Base-by-base conservation (phyloP, 2,888 invertebrate species). In the Gandaritis pyraliata region DNA sequence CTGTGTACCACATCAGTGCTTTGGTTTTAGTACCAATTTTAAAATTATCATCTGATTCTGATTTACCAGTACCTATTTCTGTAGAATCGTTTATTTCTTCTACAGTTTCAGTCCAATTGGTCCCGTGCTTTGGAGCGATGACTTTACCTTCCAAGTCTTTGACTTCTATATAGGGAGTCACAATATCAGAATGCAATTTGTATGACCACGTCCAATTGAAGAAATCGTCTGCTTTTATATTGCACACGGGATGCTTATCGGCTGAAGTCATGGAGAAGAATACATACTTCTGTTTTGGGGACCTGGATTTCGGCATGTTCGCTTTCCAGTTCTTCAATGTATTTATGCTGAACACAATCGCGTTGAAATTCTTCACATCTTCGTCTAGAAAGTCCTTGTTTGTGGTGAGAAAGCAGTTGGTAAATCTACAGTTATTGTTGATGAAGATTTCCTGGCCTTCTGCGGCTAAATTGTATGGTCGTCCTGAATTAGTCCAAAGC, bases 181-280 rank as follows among this genome's bases (percentile, higher is more conserved):
- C 73, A 18, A 90, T 84, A 63, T 92, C 89, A 0, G 91, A 88
- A 66, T 80, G 75, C 0, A 87, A 69, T 74, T 86, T 90, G 50
- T 90, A 92, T 1, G 85, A 81, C 90, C 91, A 92, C 0, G 92
- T 92, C 86, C 88, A 90, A 61, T 92, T 92, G 60, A 92, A 91
- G 58, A 76, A 90, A 23, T 78, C 70, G 43, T 92, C 84, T 1
- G 80, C 73, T 8, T 66, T 66, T 0, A 74, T 5, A 33, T 81
- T 76, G 65, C 91, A 92, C 23, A 88, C 69, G 0, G 88, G 87
- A 38, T 71, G 58, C 1, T 76, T 67, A 5, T 79, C 73, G 0
- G 90, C 72, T 0, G 90, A 73, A 41, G 75, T 65, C 69, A 78
- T 82, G 10, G 85, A 82, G 41, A 81, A 79, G 60, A 90, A 89